Percentiles rank a stretch among this genome's conserved stretches.
Conservation (phyloP, 2,797 vertebrate genomes). For the Catostomus latipinnis region DNA sequence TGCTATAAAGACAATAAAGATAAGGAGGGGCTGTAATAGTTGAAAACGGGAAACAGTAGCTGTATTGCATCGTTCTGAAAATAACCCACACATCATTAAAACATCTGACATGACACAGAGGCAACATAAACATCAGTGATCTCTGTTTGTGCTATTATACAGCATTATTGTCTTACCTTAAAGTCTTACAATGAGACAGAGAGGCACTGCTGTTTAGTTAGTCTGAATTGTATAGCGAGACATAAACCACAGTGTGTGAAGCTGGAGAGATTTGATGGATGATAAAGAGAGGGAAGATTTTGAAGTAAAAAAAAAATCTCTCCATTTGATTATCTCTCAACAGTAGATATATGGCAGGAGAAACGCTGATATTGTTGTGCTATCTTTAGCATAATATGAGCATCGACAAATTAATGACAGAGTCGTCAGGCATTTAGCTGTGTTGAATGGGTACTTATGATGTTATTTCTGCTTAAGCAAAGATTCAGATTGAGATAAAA, state of each 20-base stretch:
- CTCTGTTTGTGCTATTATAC: conserved; percentile 42
- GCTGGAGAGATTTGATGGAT: background rate
- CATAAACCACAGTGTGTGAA: conserved; percentile 33
- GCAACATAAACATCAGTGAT: background rate
- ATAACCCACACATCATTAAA: conserved; percentile 26
- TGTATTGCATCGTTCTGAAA: conserved; percentile 27
- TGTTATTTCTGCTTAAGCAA: background rate
- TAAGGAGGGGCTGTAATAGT: conserved; percentile 17
- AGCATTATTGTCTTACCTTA: conserved; percentile 39
- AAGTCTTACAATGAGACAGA: conserved; percentile 53
- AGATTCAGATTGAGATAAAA: background rate
- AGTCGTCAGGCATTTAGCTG: background rate
- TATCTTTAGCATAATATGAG: conserved; percentile 12
- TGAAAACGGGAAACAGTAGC: conserved; percentile 23
- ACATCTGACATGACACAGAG: background rate
- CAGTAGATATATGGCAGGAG: conserved; percentile 20
- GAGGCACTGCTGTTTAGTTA: conserved; percentile 55
- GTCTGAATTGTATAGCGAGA: background rate
- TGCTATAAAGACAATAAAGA: conserved; percentile 15
- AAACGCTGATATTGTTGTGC: conserved; percentile 15
- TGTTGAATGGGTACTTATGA: background rate
- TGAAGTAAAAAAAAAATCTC: conserved; percentile 4
- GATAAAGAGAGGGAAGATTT: background rate
- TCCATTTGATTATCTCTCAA: conserved; percentile 42
- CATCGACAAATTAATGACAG: conserved; percentile 1